Conservation (phyloP, 1,140 invertebrate species). For the Medauroidea extradentata region DNA sequence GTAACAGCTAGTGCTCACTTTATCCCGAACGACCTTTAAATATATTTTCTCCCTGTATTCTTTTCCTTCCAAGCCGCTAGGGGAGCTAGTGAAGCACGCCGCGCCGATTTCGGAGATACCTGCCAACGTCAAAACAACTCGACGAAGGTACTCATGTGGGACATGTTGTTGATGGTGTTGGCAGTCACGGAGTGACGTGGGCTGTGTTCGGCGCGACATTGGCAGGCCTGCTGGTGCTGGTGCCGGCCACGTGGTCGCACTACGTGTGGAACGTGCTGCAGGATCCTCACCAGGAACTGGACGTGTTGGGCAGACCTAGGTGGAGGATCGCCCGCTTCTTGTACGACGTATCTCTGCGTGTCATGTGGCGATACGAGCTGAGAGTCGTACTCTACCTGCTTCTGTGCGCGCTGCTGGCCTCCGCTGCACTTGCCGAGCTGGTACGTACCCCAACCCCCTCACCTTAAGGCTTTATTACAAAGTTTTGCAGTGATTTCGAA, state of each 20-base stretch:
- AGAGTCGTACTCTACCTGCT: constrained; percentile 60
- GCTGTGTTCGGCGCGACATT: constrained; percentile 45
- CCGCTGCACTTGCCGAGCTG: constrained; percentile 61
- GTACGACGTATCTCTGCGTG: constrained; percentile 44
- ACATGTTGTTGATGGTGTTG: no score
- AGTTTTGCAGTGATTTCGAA: no score
- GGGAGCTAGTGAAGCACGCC: no score
- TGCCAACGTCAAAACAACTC: no score
- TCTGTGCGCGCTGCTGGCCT: constrained; percentile 56
- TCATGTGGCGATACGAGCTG: constrained; percentile 55
- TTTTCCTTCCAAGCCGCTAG: no score
- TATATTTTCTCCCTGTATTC: no score
- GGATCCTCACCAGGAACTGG: constrained; percentile 43
- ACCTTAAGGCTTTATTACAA: no score
- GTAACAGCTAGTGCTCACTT: no score
- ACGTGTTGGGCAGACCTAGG: constrained; percentile 44
- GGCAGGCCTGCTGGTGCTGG: constrained; percentile 47
- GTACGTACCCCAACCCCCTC: no score
- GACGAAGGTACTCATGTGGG: no score
- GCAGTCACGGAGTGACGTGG: constrained; percentile 49
- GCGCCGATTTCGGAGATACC: no score
- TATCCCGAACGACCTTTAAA: no score
- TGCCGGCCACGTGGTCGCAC: constrained; percentile 60
- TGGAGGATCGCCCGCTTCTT: constrained; percentile 45
- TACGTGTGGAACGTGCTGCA: constrained; percentile 50